phyloP scores from a whole-genome alignment of 2,113 vertebrate genomes.

The Microtus montanus region DNA sequence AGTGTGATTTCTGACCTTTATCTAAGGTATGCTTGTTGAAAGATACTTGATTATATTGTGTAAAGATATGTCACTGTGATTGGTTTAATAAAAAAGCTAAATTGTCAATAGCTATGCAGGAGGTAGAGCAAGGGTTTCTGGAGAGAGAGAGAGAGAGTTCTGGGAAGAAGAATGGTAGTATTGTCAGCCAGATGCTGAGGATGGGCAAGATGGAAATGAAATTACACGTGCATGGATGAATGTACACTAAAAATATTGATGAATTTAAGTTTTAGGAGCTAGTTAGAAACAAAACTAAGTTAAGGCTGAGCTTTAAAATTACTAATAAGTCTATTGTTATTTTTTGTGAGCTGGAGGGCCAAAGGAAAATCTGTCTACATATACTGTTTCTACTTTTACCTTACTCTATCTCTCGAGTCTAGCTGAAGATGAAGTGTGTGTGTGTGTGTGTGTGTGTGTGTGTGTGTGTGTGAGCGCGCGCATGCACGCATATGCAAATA shows the following conservation, averaged over 20 bases:
- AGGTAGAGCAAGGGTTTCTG: background rate
- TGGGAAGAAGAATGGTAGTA: background rate
- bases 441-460: background rate
- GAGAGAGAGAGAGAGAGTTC: background rate
- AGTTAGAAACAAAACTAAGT: background rate
- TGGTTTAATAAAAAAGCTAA: background rate
- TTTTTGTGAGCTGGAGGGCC: background rate
- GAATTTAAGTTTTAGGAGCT: background rate
- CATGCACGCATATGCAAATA: background rate
- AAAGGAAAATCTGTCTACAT: background rate
- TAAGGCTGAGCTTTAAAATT: background rate
- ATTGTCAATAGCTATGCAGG: background rate
- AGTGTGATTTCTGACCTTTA: background rate
- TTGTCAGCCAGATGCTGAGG: background rate
- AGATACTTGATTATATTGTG: background rate
- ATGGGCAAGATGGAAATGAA: background rate
- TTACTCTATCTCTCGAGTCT: conserved; percentile 1
- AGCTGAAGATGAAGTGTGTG: background rate
- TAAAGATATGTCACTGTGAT: background rate
- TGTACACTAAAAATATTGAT: background rate
- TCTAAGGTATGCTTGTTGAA: background rate
- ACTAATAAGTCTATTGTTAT: background rate
- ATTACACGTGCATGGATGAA: background rate
- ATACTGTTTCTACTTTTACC: background rate
- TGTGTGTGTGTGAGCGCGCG: too few relatives aligned